Evolutionary conservation across 1,140 invertebrate species (phyloP).

Genomic region (Bombus confusus): DNA sequence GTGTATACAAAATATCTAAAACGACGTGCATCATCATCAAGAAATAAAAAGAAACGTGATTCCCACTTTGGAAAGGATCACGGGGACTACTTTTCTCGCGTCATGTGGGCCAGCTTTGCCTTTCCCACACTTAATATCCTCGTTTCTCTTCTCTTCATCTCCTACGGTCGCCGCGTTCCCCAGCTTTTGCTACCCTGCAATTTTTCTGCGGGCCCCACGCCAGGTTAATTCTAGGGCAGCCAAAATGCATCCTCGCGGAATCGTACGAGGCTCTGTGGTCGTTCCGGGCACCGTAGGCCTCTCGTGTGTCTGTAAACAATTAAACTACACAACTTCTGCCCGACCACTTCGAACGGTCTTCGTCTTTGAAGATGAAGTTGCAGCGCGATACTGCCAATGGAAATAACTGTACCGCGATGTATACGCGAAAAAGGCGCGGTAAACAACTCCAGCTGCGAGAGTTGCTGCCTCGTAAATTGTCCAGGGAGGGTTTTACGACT

Average conservation of each 20-base stretch:
- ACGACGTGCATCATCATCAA: not conserved
- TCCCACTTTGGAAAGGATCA: not conserved
- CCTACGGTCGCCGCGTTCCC: constrained; percentile 44
- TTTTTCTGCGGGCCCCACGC: constrained; percentile 73
- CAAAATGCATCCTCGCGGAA: constrained; percentile 74
- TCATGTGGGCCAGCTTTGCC: constrained; percentile 57
- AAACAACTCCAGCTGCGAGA: constrained; percentile 26
- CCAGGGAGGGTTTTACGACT: constrained; percentile 36
- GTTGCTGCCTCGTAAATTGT: constrained; percentile 54
- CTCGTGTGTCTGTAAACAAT: constrained; percentile 61
- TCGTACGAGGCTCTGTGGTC: constrained; percentile 61
- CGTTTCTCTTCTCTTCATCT: constrained; percentile 58
- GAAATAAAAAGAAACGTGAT: not conserved
- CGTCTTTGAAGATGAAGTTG: constrained; percentile 57
- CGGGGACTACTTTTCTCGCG: constrained; percentile 47
- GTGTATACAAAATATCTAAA: no score
- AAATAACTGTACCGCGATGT: constrained; percentile 61
- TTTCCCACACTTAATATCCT: constrained; percentile 67
- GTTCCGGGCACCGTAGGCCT: not conserved
- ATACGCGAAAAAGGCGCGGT: constrained; percentile 25
- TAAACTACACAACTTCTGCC: constrained; percentile 48
- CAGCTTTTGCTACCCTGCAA: constrained; percentile 74
- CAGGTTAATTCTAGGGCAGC: constrained; percentile 78
- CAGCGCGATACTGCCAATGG: constrained; percentile 38
- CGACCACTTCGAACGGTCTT: not conserved